Evolutionary conservation across 2,888 invertebrate genomes (phyloP).

Genomic region (Chaetogeoica ovagalla): DNA sequence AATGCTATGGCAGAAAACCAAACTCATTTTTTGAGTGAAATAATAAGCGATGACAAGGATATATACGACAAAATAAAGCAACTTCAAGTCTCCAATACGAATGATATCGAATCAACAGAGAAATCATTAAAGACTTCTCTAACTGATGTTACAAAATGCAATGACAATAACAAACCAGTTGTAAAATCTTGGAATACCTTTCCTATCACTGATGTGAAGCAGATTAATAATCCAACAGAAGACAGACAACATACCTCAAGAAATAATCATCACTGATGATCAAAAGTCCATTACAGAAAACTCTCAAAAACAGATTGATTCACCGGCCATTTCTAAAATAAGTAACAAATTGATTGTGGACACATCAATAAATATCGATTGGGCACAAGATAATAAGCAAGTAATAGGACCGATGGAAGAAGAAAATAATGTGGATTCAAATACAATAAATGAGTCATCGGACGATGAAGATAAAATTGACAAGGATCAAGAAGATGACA

Average conservation of each 20-base stretch:
- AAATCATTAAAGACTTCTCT: not conserved
- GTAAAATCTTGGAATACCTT: too few relatives aligned
- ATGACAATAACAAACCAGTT: too few relatives aligned
- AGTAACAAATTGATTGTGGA: too few relatives aligned
- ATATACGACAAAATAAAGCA: not conserved
- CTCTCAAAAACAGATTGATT: not conserved
- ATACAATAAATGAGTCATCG: not conserved
- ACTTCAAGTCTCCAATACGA: not conserved
- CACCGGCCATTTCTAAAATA: too few relatives aligned
- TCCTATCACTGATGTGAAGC: not conserved
- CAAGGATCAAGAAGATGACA: too few relatives aligned
- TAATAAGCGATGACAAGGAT: not conserved
- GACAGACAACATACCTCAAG: not conserved
- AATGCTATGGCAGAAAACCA: conserved; percentile 31
- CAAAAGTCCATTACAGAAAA: not conserved
- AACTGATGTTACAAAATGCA: too few relatives aligned
- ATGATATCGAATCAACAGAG: not conserved
- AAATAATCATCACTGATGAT: not conserved
- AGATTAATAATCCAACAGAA: not conserved
- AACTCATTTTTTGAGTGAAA: conserved; percentile 36
- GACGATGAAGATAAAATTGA: not conserved
- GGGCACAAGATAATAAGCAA: too few relatives aligned
- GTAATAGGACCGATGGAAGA: too few relatives aligned
- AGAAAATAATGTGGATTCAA: too few relatives aligned
- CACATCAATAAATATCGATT: too few relatives aligned